Percentiles rank a stretch among this genome's conserved stretches.
These are phyloP conservation scores for Morone chrysops DNA, from an alignment of 2,113 vertebrate species.

Conservation along the genomic window DNA sequence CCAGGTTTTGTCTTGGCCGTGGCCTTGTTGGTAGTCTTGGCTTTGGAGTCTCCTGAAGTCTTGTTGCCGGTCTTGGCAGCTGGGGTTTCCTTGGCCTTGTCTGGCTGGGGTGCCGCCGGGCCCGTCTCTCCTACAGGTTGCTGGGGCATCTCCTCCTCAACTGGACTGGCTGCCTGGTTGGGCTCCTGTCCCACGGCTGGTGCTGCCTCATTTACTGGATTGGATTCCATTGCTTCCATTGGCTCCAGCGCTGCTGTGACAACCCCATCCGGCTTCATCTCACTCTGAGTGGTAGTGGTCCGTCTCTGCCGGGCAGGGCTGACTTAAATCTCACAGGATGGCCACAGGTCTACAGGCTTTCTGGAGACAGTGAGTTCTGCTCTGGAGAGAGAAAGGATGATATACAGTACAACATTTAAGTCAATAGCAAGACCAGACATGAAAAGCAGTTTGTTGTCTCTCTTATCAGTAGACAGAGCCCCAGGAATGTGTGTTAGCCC, in stretches of 20 bases:
- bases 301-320: conserved; percentile 60
- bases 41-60: conserved; percentile 75
- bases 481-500: conserved; percentile 56
- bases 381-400: conserved; percentile 61
- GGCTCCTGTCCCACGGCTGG: conserved; percentile 65
- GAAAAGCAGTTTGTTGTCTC: conserved; percentile 32
- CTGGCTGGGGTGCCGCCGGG: conserved; percentile 56
- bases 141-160: conserved; percentile 41
- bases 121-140: conserved; percentile 48
- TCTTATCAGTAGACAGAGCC: conserved; percentile 47
- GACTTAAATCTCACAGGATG: conserved; percentile 43
- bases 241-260: conserved; percentile 80
- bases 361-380: conserved; percentile 30
- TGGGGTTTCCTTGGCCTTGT: conserved; percentile 62
- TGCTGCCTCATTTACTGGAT: conserved; percentile 72
- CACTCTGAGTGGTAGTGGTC: conserved; percentile 66
- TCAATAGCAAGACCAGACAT: conserved; percentile 74
- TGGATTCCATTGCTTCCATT: conserved; percentile 81
- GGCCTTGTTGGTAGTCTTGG: conserved; percentile 77
- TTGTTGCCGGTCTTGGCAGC: conserved; percentile 74
- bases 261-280: conserved; percentile 88
- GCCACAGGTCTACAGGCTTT: conserved; percentile 46
- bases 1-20: conserved; percentile 76
- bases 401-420: conserved; percentile 21
- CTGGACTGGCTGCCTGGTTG: conserved; percentile 64